Evolutionary conservation across 2,888 invertebrate species (phyloP).

Genomic region (Parnassius mnemosyne): DNA sequence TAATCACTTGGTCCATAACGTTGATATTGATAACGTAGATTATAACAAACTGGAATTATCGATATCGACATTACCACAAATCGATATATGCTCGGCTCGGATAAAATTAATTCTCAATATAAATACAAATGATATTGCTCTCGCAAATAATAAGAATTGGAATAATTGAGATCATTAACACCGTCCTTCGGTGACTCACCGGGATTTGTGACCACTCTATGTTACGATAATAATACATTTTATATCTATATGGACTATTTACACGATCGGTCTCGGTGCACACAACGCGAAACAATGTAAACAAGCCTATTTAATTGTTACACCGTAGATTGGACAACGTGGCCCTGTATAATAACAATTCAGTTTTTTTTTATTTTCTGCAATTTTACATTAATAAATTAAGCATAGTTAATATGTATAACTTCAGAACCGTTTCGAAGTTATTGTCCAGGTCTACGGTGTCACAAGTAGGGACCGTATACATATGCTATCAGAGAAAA

Average conservation of each 20-base stretch:
- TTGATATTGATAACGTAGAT: too few relatives aligned
- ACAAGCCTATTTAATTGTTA: not conserved
- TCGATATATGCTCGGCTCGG: not conserved
- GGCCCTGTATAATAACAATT: not conserved
- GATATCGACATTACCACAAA: not conserved
- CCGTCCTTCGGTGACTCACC: constrained; percentile 15
- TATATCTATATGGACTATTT: constrained; percentile 6
- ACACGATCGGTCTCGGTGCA: constrained; percentile 9
- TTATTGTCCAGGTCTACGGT: not conserved
- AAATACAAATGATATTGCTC: not conserved
- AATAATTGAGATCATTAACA: constrained; percentile 24
- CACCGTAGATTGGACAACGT: not conserved
- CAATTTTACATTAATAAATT: constrained; percentile 2
- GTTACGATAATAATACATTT: constrained; percentile 5
- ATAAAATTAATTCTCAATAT: not conserved
- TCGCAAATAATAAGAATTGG: constrained; percentile 18
- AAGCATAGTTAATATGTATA: not conserved
- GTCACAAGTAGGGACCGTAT: not conserved
- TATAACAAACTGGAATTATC: not conserved
- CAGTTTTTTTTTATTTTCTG: not conserved
- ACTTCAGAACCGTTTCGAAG: constrained; percentile 3
- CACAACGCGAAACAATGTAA: not conserved
- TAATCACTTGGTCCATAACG: too few relatives aligned
- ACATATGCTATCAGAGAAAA: too few relatives aligned
- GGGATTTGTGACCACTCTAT: constrained; percentile 11